These are phyloP conservation scores for Falco concolor DNA, from an alignment of 2,797 vertebrate species.

Conservation along the genomic window DNA sequence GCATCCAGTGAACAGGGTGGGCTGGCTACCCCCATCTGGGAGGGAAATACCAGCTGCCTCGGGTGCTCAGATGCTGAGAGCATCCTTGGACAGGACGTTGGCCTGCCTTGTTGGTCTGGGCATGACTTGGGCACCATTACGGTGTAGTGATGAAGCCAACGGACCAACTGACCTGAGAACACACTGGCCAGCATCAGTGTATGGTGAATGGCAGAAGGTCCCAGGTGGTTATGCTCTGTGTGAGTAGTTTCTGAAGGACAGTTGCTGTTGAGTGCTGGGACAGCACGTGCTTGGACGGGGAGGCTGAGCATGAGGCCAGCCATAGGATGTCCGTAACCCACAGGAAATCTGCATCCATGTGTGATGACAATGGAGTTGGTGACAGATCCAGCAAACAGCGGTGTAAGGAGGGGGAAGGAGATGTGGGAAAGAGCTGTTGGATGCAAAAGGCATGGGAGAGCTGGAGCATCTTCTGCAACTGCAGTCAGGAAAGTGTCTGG, in stretches of 20 bases:
- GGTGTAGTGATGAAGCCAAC: neutral
- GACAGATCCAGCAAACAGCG: neutral
- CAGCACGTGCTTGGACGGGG: neutral
- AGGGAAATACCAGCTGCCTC: neutral
- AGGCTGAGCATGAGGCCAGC: neutral
- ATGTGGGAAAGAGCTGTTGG: neutral
- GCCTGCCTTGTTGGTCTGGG: neutral
- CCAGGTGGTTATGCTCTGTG: neutral
- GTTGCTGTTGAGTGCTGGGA: neutral
- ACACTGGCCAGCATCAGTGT: accelerated
- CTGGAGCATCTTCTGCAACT: neutral
- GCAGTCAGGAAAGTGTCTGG: neutral
- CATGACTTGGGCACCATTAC: accelerated
- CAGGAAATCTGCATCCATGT: neutral
- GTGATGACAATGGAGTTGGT: neutral
- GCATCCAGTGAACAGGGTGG: neutral
- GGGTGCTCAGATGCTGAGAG: neutral
- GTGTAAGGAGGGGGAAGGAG: neutral
- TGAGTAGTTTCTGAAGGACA: neutral
- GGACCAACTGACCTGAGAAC: neutral
- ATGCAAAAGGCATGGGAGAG: neutral
- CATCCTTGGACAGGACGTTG: neutral
- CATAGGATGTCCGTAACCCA: neutral
- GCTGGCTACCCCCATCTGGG: neutral
- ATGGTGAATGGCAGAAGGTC: neutral